Evolutionary conservation across 2,797 vertebrate genomes (phyloP).

Genomic region (Cuniculus paca): DNA sequence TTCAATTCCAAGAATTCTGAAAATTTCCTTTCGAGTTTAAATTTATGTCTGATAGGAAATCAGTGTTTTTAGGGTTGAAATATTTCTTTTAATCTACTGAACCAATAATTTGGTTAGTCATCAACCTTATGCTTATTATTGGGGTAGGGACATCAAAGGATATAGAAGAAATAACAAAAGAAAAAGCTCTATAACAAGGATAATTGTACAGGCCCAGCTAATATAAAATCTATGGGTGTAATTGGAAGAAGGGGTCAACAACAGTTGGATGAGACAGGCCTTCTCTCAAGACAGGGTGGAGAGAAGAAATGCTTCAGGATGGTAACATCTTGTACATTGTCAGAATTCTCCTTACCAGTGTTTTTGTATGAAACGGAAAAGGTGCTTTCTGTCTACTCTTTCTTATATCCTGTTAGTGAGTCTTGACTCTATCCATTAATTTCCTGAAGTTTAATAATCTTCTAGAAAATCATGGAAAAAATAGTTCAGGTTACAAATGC

Average conservation of each 20-base stretch:
- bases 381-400: not conserved
- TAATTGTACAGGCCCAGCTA: not conserved
- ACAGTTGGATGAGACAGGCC: not conserved
- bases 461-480: not conserved
- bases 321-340: too few species aligned
- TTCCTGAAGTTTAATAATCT: constrained; percentile 15
- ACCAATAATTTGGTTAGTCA: not conserved
- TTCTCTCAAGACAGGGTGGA: not conserved
- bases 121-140: not conserved
- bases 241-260: not conserved
- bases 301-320: not conserved
- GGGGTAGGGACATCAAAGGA: not conserved
- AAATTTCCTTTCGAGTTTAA: constrained; percentile 8
- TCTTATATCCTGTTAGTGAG: not conserved
- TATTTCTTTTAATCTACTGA: not conserved
- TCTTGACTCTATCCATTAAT: not conserved
- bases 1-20: constrained; percentile 5
- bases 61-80: not conserved
- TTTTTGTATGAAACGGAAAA: not conserved
- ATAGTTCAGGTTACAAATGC: not conserved
- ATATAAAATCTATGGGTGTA: not conserved
- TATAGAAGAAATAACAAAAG: not conserved
- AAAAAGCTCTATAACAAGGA: not conserved
- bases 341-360: not conserved
- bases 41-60: not conserved